Evolutionary conservation across 2,888 invertebrate species (phyloP).

Genomic region (Drosophila percnosoma): DNA sequence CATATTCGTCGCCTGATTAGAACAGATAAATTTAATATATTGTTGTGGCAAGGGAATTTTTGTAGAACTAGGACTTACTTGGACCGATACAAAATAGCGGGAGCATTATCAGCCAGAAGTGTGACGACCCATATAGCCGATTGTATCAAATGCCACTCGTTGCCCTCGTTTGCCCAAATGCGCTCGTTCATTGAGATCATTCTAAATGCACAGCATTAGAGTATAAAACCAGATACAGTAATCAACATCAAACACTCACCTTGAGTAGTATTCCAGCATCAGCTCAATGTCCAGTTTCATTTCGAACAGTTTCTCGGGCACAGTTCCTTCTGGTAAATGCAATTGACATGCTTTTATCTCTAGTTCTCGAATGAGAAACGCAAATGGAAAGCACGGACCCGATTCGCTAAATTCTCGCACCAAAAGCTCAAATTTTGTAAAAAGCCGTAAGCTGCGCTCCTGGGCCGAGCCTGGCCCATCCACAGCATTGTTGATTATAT

Average conservation of each 20-base stretch:
- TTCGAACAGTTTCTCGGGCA: constrained; percentile 90
- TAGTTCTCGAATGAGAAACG: constrained; percentile 91
- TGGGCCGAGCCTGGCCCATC: constrained; percentile 84
- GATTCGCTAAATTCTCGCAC: constrained; percentile 92
- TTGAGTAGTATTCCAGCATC: constrained; percentile 92
- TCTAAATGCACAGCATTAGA: constrained; percentile 82
- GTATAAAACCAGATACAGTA: background rate
- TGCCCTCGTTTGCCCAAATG: constrained; percentile 93
- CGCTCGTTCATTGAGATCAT: constrained; percentile 93
- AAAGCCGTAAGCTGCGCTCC: constrained; percentile 89
- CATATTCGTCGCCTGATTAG: constrained; percentile 88
- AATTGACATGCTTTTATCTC: constrained; percentile 92
- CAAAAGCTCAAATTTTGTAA: constrained; percentile 91
- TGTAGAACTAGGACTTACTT: constrained; percentile 69
- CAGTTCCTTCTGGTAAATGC: constrained; percentile 89
- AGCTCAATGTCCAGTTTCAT: constrained; percentile 91
- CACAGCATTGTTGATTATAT: constrained; percentile 87
- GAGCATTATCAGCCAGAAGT: constrained; percentile 88
- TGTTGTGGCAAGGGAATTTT: too few species aligned
- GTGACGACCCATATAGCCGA: constrained; percentile 91
- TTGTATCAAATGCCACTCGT: constrained; percentile 93
- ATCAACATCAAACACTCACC: constrained; percentile 57
- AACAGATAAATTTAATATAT: background rate
- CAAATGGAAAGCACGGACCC: constrained; percentile 95
- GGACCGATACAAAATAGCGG: constrained; percentile 86